Conservation (phyloP, 2,888 invertebrate genomes). For the Hemithea aestivaria region DNA sequence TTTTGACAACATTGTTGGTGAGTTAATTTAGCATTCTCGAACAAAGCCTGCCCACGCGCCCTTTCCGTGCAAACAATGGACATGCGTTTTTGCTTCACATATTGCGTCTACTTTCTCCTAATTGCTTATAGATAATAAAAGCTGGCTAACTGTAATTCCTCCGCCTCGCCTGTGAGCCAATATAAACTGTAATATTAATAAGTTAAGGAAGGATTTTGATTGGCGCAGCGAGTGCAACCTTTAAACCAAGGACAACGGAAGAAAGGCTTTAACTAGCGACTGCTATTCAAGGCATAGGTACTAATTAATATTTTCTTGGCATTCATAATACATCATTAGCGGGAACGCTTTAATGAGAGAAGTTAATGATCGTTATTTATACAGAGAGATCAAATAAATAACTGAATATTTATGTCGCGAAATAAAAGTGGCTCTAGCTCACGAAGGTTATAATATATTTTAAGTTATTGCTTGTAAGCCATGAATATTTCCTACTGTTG, state of each 20-base stretch:
- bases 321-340: slow-evolving; percentile 12
- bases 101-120: slow-evolving; percentile 60
- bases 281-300: slow-evolving; percentile 9
- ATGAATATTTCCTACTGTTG: too few relatives aligned
- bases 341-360: slow-evolving; percentile 19
- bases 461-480: too few relatives aligned
- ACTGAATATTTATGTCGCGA: slow-evolving; percentile 13
- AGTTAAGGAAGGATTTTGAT: slow-evolving; percentile 5
- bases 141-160: slow-evolving; percentile 13
- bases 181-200: slow-evolving; percentile 10
- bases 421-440: slow-evolving; percentile 1
- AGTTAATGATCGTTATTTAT: slow-evolving; percentile 21
- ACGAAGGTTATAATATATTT: not conserved
- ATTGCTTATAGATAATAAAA: slow-evolving; percentile 32
- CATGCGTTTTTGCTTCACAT: slow-evolving; percentile 42
- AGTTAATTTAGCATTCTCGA: not conserved
- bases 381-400: slow-evolving; percentile 13
- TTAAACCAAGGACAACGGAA: slow-evolving; percentile 23
- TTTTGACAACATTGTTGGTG: too few relatives aligned
- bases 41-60: slow-evolving; percentile 32
- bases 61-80: slow-evolving; percentile 54
- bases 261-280: slow-evolving; percentile 9
- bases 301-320: slow-evolving; percentile 21
- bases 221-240: slow-evolving; percentile 13
- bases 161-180: not conserved